Base-by-base conservation (phyloP, 2,797 vertebrate genomes). In the Catamblyrhynchus diadema region DNA sequence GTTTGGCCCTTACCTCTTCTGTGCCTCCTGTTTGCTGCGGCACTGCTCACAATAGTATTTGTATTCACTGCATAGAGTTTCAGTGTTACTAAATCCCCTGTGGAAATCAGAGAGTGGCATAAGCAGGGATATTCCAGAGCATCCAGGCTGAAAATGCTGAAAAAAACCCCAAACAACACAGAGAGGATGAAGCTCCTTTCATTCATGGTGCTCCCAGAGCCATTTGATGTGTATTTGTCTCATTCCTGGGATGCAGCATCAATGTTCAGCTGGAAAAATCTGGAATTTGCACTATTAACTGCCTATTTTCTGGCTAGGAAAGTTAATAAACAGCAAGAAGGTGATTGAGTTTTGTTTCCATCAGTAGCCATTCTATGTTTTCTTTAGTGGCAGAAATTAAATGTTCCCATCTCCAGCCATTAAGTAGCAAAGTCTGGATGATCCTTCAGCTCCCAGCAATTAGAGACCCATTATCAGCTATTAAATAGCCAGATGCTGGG, bases 31-130 rank as follows among this genome's bases (percentile, higher is more conserved):
- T 96, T 99, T 99, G 97, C 99, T 99, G 95, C 98, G 98, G 94
- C 98, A 99, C 97, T 99, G 99, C 97, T 99, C 99, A 96, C 99
- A 99, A 96, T 99, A 99, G 97, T 99, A 99, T 95, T 99, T 99
- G 87, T 98, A 99, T 96, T 99, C 99, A 92, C 98, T 99, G 95
- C 99, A 99, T 54, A 99, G 97, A 66, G 98, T 99, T 97, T 99
- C 99, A 32, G 98, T 99, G 97, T 99, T 99, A 94, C 99, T 99
- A 98, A 99, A 99, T 86, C 99, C 99, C 95, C 99, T 99, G 97
- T 85, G 82, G 73, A 92, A 90, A 90, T 24, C 60, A 86, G 86
- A 91, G 66, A 60, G 64, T 12, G 33, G 30, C 41, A n/a, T 62
- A 3, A 92, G 66, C 42, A 81, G 48, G 57, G 33, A 85, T 30